Base-by-base conservation (phyloP, 2,113 vertebrate genomes). In the Paralichthys olivaceus region DNA sequence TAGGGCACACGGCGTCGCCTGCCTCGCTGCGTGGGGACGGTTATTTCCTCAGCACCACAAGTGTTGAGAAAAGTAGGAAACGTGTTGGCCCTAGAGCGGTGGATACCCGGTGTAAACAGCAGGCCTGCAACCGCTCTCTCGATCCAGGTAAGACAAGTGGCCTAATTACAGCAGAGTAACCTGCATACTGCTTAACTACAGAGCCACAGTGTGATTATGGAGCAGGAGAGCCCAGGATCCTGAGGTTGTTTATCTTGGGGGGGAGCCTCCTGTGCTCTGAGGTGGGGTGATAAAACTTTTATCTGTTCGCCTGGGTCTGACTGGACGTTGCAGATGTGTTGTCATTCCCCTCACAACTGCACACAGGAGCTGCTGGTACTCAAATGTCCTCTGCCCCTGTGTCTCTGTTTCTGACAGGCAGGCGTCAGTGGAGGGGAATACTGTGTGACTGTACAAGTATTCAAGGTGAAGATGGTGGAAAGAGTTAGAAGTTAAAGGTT, bases 51-150 rank as follows among this genome's bases (percentile, higher is more conserved):
- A 71, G 62, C 82, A 75, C 68, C 58, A 70, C 74, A 88, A 84
- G 81, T 86, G 80, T 84, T 86, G 49, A 80, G 72, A 84, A 91
- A 89, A 86, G 84, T 87, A 73, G 75, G 82, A 83, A 75, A 89
- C 71, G 47, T 65, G 81, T 70, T 80, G 75, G 68, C 60, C 49
- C 80, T 76, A 47, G 20, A 68, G 69, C 71, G 75, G 69, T 14
- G 32, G 71, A 57, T 76, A 45, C 77, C 64, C 45, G 64, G 20
- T 69, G 84, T 77, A 70, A 69, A 82, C 84, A 74, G 70, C 71
- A 79, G 83, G 80, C 79, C 84, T 22, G 17, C 64, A n/a, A 14
- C 71, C 73, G 83, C 75, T 78, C 32, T 60, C 58, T 47, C 63
- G 65, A 75, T 72, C 29, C 89, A 87, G 85, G 85, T 88, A 81